A percentile compares a stretch with the other conserved stretches of the same genome.
These are phyloP conservation scores for Melolontha melolontha DNA, from an alignment of 2,888 invertebrate genomes.

Conservation along the genomic window DNA sequence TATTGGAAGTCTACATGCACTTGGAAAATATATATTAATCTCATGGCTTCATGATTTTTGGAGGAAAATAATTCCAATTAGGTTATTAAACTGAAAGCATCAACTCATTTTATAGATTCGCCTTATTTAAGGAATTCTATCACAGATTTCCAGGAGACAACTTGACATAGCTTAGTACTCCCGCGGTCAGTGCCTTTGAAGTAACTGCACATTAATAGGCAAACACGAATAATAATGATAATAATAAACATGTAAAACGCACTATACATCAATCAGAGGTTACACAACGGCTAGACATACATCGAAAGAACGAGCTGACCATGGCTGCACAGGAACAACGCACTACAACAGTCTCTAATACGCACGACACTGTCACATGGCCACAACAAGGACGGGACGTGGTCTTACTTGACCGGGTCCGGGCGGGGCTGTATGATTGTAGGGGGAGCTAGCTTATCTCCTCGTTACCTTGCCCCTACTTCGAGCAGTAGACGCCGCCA, in stretches of 20 bases:
- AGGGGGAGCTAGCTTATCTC: slow-evolving; percentile 70
- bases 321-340: slow-evolving; percentile 64
- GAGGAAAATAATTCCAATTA: too few relatives aligned
- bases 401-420: slow-evolving; percentile 67
- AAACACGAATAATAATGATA: slow-evolving; percentile 36
- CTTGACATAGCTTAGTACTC: neutral
- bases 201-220: slow-evolving; percentile 47
- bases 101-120: too few relatives aligned
- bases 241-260: slow-evolving; percentile 42
- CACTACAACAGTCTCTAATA: slow-evolving; percentile 63
- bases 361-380: slow-evolving; percentile 66
- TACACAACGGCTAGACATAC: slow-evolving; percentile 65
- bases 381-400: slow-evolving; percentile 66
- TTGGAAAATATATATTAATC: too few relatives aligned
- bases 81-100: too few relatives aligned
- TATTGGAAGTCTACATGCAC: too few relatives aligned
- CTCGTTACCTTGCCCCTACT: slow-evolving; percentile 74
- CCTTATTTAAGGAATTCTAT: too few relatives aligned
- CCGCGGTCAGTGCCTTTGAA: slow-evolving; percentile 43
- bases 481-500: slow-evolving; percentile 73
- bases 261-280: slow-evolving; percentile 53
- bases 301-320: slow-evolving; percentile 66
- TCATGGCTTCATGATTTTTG: too few relatives aligned
- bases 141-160: too few relatives aligned
- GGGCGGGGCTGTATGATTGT: slow-evolving; percentile 53